Base-by-base conservation (phyloP, 2,113 vertebrate species). In the Oreochromis aureus region DNA sequence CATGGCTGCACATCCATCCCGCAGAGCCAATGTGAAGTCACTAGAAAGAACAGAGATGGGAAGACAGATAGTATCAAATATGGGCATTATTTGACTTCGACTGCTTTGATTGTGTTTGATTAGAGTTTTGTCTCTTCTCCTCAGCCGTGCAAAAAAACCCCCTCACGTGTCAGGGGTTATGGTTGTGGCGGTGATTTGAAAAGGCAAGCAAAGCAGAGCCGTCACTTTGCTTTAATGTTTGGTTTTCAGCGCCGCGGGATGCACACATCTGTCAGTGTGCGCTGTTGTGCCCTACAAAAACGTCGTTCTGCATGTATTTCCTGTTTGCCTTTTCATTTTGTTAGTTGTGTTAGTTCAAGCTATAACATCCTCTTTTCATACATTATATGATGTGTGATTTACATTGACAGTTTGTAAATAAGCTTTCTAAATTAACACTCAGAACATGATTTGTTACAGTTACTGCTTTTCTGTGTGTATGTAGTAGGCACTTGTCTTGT, bases 191-290 rank as follows among this genome's bases (percentile, higher is more conserved):
- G 51, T 86, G 82, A 92, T 93, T 89, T 92, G 81, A 94, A 95
- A 91, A 92, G 92, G 92, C 91, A 86, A 87, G 90, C 86, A 83
- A 89, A 90, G 92, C 91, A 91, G 82, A 88, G 78, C 88, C 93
- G 93, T 95, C 94, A 89, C 80, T 83, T 86, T 84, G 76, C 82
- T 88, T 95, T 85, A 94, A 82, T 88, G 87, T 94, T 82, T 80
- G 34, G 36, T 85, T 86, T 81, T 9, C 41, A 27, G 36, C n/a
- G 87, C 92, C 69, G 13, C n/a, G 3, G 90, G 91, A 92, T 53
- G 61, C 66, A 80, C 86, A 89, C 90, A 87, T 90, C 89, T 92
- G 94, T 89, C 90, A 86, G 9, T 83, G 83, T 80, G 83, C 32
- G 63, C 58, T 82, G 82, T 16, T 22, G 22, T 69, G 69, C 85